Percentiles rank a stretch among this genome's conserved stretches.
Evolutionary conservation across 2,797 vertebrate genomes (phyloP).

Genomic region (Takifugu rubripes): DNA sequence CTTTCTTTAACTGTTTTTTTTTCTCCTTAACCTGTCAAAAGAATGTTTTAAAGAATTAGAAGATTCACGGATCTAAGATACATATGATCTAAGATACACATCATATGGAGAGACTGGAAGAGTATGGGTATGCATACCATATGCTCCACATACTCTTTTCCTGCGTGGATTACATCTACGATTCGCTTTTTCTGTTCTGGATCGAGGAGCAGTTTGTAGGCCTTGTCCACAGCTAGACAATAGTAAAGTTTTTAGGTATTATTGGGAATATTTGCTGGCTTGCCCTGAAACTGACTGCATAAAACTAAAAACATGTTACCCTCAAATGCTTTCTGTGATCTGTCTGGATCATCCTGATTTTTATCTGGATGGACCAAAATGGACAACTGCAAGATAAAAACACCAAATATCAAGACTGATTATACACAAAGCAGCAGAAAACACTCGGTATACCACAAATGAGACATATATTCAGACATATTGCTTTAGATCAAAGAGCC

Average conservation of each 20-base stretch:
- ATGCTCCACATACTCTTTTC: conserved; percentile 94
- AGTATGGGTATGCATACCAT: conserved; percentile 77
- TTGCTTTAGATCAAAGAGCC: neutral
- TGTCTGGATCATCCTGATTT: conserved; percentile 90
- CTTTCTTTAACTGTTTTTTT: conserved; percentile 96
- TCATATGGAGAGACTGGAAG: neutral
- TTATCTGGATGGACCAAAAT: conserved; percentile 99
- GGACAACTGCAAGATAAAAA: conserved; percentile 80
- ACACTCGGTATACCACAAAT: neutral
- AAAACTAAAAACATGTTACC: conserved; percentile 66
- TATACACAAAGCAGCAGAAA: neutral
- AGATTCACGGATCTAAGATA: neutral
- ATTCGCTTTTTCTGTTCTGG: conserved; percentile 95
- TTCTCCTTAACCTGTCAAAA: conserved; percentile 87
- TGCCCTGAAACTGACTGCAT: neutral
- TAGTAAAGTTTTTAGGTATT: conserved; percentile 3
- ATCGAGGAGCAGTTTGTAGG: conserved; percentile 92
- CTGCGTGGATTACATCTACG: conserved; percentile 94
- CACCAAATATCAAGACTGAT: conserved; percentile 12
- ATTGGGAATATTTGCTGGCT: neutral
- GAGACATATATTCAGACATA: neutral
- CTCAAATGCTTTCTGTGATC: conserved; percentile 96
- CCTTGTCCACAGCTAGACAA: conserved; percentile 91
- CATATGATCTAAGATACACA: neutral
- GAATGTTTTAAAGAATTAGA: neutral